Base-by-base conservation (phyloP, 1,140 invertebrate genomes). In the Ericerus pela region DNA sequence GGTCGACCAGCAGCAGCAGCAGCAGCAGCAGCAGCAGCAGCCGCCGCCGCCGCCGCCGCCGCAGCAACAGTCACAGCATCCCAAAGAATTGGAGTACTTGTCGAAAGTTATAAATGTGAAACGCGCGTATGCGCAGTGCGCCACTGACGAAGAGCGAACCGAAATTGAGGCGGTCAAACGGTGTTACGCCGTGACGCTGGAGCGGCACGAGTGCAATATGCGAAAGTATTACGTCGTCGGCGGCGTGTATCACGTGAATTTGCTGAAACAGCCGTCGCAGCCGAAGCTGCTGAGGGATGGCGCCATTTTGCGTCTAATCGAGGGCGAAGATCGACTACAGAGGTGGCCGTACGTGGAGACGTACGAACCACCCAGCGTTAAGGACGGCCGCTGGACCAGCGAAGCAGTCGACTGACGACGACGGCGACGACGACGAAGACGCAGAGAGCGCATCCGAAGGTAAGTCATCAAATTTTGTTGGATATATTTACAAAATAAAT, bases 211-310 rank as follows among this genome's bases (percentile, higher is more conserved):
- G 26, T 47, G 41, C 20, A 47, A 47, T 47, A 47, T 47, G 41
- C 2, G 41, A 47, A 47, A 47, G 18, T 47, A 76, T 60, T 66
- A 68, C 1, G 76, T 84, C 29, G 68, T 83, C 10, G 80, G 80
- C 0, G 81, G 81, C 1, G 71, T 81, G 11, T 80, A 74, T 64
- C 73, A 73, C 59, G 68, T 83, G 11, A 76, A 83, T 64, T 68
- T 82, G 28, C 66, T 81, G 31, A 69, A 79, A 54, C 79, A 81
- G 31, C 80, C 80, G 1, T 75, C 79, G 1, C 82, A 84, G 62
- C 78, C 68, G 28, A 76, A 76, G 37, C 43, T 55, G 37, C 59
- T 61, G 1, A 53, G 38, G 27, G 60, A 65, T 47, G 57, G 60
- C 0, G 58, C 63, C n/a, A 55, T 61, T 1, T 37, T 60, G n/a